Base-by-base conservation (phyloP, 1,140 invertebrate genomes). In the Homarus americanus region DNA sequence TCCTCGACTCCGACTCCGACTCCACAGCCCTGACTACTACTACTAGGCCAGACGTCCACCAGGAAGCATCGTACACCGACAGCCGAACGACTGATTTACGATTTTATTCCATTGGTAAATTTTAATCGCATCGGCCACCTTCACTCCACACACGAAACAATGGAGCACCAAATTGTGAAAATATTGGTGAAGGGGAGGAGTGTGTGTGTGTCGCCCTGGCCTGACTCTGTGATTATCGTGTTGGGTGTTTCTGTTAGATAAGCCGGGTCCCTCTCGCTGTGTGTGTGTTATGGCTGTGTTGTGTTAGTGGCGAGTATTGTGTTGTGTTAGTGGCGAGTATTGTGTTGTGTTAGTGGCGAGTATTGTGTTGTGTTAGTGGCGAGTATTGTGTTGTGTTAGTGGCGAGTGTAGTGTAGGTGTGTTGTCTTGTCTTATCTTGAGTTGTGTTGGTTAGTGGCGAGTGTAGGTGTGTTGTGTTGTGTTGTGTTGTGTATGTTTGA, bases 71-170 rank as follows among this genome's bases (percentile, higher is more conserved):
- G 17, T 20, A 20, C 53, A 58, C 82, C 82, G 12, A 32, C 58
- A 66, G 40, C 66, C 82, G 32, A 40, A 32, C 58, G 72, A 32
- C 84, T 75, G 73, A 87, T 87, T 87, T 87, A 76, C 84, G 78
- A 87, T 87, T 87, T 87, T 87, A 87, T 87, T 87, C 84, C 84
- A 87, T 87, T 87, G 84, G 84, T 73, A 87, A 87, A 87, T 87
- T 87, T 87, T 87, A 87, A 87, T 87, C 84, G 84, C 49, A 87
- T 87, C 78, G 72, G 44, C 41, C 84, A 87, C 84, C 84, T 87
- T 87, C 69, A 78, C 84, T 58, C 32, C 41, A 41, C 34, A n/a
- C 44, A 38, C 69, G 84, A 87, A 78, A 87, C 84, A 87, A 87
- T 87, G 49, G 72, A 72, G 34, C n/a, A 49, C 40, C 84, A 87